Conservation (phyloP, 2,113 vertebrate species). For the human (Homo sapiens) region GRCh38 chr2:59599501-59600000, state of each 20-base stretch:
- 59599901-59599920: not conserved
- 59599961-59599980: not conserved
- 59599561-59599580: not conserved
- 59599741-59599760: conserved; percentile 11
- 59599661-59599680: not conserved
- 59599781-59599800: not conserved
- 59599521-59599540: not conserved
- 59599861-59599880: not conserved
- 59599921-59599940: not conserved
- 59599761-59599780: not conserved
- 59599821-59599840: conserved; percentile 11
- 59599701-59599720: not conserved
- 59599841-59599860: not conserved
- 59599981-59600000: not conserved
- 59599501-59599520: not conserved
- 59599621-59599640: not conserved
- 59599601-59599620: not conserved
- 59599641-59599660: not conserved
- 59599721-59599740: not conserved
- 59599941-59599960: not conserved
- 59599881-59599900: not conserved
- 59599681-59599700: not conserved
- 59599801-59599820: not conserved
- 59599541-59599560: not conserved
- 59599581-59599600: not conserved